These are phyloP conservation scores for Amblyteles armatorius DNA, from an alignment of 2,888 invertebrate species.

Conservation along the genomic window DNA sequence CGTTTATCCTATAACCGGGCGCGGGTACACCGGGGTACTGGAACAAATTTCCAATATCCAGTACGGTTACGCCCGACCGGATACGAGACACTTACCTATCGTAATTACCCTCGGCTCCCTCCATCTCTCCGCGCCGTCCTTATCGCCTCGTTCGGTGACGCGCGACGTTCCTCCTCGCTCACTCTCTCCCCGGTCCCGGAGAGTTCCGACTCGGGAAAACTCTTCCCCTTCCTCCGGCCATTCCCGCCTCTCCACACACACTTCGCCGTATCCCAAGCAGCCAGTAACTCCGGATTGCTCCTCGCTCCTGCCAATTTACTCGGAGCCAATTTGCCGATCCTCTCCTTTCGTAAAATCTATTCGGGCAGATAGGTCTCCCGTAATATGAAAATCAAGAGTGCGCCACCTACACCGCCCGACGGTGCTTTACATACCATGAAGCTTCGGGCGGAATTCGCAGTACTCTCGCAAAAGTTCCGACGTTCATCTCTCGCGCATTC, in stretches of 20 bases:
- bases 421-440: not conserved
- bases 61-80: conserved; percentile 72
- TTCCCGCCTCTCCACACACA: conserved; percentile 47
- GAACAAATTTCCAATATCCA: conserved; percentile 77
- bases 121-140: conserved; percentile 60
- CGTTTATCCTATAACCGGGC: conserved; percentile 41
- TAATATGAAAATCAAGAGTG: conserved; percentile 47
- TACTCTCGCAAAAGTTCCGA: not conserved
- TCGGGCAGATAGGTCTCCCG: conserved; percentile 28
- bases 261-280: conserved; percentile 51
- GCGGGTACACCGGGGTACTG: conserved; percentile 62
- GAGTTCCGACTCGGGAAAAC: conserved; percentile 61
- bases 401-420: conserved; percentile 26
- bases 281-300: conserved; percentile 64
- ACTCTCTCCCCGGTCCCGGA: conserved; percentile 45
- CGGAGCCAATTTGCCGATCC: conserved; percentile 63
- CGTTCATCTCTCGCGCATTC: not conserved
- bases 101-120: conserved; percentile 66
- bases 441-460: conserved; percentile 1
- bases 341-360: conserved; percentile 56
- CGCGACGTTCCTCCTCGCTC: conserved; percentile 52
- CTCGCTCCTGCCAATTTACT: conserved; percentile 65
- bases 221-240: conserved; percentile 59
- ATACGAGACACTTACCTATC: conserved; percentile 70
- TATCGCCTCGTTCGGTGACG: conserved; percentile 65